Percentiles rank a stretch among this genome's conserved stretches.
Evolutionary conservation across 2,113 vertebrate genomes (phyloP).

Genomic region (Anser brachyrhynchus): DNA sequence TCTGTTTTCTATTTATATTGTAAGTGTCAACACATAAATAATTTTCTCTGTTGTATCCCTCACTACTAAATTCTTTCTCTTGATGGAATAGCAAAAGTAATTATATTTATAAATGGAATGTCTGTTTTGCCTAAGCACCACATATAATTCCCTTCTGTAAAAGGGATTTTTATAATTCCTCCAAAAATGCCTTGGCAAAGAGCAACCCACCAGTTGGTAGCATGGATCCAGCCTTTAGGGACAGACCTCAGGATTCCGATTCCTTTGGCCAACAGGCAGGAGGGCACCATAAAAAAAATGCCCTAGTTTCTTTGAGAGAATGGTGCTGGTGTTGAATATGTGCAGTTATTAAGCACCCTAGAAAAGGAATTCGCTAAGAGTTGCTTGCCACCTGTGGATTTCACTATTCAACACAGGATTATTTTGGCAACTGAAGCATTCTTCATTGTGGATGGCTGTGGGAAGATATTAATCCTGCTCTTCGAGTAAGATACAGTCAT

Average conservation of each 20-base stretch:
- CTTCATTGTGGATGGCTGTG: constrained; percentile 54
- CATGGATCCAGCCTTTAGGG: not conserved
- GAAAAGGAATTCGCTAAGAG: constrained; percentile 2
- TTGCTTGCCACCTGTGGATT: constrained; percentile 56
- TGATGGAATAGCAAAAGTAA: constrained; percentile 58
- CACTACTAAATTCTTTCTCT: constrained; percentile 54
- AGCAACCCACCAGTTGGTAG: constrained; percentile 30
- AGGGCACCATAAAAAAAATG: constrained; percentile 3
- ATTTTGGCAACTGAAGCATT: constrained; percentile 53
- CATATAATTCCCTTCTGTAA: constrained; percentile 49
- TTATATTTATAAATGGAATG: constrained; percentile 68
- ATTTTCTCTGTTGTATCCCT: constrained; percentile 46
- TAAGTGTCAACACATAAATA: constrained; percentile 49
- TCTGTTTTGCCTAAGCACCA: constrained; percentile 61
- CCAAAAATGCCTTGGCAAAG: constrained; percentile 60
- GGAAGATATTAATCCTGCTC: constrained; percentile 56
- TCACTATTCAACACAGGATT: constrained; percentile 39
- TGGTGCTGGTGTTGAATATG: not conserved
- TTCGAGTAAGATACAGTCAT: constrained; percentile 8
- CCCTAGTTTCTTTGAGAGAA: not conserved
- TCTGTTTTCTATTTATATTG: constrained; percentile 55
- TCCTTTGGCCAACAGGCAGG: constrained; percentile 21
- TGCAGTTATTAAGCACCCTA: constrained; percentile 12
- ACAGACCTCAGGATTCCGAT: constrained; percentile 2
- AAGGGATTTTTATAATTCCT: constrained; percentile 70